Base-by-base conservation (phyloP, 2,888 invertebrate genomes). In the Caenorhabditis macrosperma region DNA sequence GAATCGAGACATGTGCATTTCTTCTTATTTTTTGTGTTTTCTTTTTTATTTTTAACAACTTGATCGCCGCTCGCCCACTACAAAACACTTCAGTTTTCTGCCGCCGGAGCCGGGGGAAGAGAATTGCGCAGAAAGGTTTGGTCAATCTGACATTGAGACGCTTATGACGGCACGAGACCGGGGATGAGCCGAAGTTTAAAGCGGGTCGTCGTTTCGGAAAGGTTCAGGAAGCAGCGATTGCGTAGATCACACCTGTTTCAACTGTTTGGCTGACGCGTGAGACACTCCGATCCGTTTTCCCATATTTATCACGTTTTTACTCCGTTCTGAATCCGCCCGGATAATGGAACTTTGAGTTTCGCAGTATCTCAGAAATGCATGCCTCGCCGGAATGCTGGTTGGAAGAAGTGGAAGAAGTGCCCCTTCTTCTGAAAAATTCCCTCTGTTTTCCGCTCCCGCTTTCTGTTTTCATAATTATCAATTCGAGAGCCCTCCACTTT, bases 171-270 rank as follows among this genome's bases (percentile, higher is more conserved):
- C 64, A 74, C 64, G 59, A 50, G 64, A 57, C 59, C 46, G 46
- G n/a, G n/a, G 74, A 64, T 74, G 38, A 74, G 57, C 64, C 64
- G 64, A 64, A 64, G 41, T 57, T 64, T 64, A 50, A 59, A 59
- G 48, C 55, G 9, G 38, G 44, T 52, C 41, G 20, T n/a, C n/a
- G 33, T 63, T 26, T 52, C n/a, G 17, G 41, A 41, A 33, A 2
- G 57, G 52, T 38, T 71, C 22, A 54, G 41, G 69, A 54, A 60
- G 60, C 44, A 52, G 44, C 20, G 44, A 6, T 20, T n/a, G 24
- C 9, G 33, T 12, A 33, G 41, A 38, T 54, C 5, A n/a, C 4
- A 5, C 20, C 44, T 44, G 44, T 54, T 61, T 52, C 20, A 61
- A 52, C 52, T 24, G 28, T 61, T 54, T 44, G 26, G 26, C 50